phyloP scores from a whole-genome alignment of 2,113 vertebrate species.

The Pseudorectes ferrugineus region DNA sequence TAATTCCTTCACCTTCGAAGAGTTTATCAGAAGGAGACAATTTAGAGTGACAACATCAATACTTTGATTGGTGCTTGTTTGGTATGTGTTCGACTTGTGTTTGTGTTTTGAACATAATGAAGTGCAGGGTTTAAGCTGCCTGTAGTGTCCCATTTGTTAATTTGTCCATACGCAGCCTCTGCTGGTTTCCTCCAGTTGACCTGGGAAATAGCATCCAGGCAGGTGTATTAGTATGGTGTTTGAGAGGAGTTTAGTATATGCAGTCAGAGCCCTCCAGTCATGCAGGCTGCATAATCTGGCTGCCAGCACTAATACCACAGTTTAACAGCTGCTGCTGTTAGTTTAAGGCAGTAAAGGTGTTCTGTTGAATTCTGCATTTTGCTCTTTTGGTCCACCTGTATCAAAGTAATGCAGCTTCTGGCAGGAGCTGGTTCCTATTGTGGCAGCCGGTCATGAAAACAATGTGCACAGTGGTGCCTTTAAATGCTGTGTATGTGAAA shows the following conservation, averaged over 20 bases:
- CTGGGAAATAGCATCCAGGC: not conserved
- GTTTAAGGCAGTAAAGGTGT: not conserved
- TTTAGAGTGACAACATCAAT: slow-evolving; percentile 2
- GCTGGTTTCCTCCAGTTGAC: not conserved
- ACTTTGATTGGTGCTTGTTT: not conserved
- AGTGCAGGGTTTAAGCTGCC: not conserved
- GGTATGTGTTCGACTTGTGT: not conserved
- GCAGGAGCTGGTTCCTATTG: not conserved
- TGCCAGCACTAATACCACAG: not conserved
- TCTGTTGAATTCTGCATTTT: not conserved
- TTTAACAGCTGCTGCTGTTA: not conserved
- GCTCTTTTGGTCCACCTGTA: not conserved
- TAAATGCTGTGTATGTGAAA: not conserved
- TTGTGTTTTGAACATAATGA: not conserved
- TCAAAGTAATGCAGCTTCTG: not conserved
- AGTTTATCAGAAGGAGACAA: not conserved
- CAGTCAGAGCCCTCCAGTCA: not conserved
- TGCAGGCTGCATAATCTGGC: not conserved
- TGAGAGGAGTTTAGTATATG: not conserved
- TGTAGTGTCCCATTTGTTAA: not conserved
- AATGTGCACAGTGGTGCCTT: not conserved
- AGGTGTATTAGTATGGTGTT: not conserved
- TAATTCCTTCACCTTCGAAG: slow-evolving; percentile 6
- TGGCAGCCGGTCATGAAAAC: not conserved
- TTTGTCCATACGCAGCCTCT: not conserved